Conservation (phyloP, 2,797 vertebrate genomes). For the Melanotaenia trifasciata region DNA sequence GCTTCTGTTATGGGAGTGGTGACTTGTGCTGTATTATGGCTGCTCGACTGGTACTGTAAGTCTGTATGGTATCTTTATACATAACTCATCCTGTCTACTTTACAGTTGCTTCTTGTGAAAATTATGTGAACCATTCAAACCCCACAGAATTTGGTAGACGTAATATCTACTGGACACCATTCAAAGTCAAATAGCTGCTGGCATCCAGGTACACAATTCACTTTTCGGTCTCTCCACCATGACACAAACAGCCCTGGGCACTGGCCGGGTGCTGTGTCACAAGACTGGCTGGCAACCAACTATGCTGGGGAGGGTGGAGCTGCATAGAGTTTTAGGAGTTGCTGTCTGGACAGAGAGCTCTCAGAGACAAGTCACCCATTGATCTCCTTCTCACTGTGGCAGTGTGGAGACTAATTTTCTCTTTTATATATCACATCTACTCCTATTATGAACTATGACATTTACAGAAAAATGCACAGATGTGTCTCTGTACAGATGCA, state of each 20-base stretch:
- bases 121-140: constrained; percentile 5
- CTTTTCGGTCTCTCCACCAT: constrained; percentile 51
- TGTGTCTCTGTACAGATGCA: not conserved
- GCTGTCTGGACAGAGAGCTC: constrained; percentile 71
- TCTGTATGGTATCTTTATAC: not conserved
- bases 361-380: constrained; percentile 69
- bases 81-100: not conserved
- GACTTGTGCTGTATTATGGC: constrained; percentile 14
- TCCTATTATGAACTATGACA: not conserved
- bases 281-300: constrained; percentile 73
- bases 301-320: constrained; percentile 52
- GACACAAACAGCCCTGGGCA: constrained; percentile 61
- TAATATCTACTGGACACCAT: not conserved
- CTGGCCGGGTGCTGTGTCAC: constrained; percentile 70
- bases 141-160: not conserved
- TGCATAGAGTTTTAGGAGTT: constrained; percentile 63
- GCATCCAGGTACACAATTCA: constrained; percentile 49
- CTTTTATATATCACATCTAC: constrained; percentile 32
- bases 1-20: constrained; percentile 39
- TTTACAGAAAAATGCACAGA: constrained; percentile 8
- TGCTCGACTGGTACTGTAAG: constrained; percentile 11
- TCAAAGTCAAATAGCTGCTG: constrained; percentile 15
- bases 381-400: constrained; percentile 53
- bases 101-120: not conserved
- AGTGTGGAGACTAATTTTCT: constrained; percentile 20